phyloP scores from a whole-genome alignment of 2,113 vertebrate genomes.

The Oryzias woworae region DNA sequence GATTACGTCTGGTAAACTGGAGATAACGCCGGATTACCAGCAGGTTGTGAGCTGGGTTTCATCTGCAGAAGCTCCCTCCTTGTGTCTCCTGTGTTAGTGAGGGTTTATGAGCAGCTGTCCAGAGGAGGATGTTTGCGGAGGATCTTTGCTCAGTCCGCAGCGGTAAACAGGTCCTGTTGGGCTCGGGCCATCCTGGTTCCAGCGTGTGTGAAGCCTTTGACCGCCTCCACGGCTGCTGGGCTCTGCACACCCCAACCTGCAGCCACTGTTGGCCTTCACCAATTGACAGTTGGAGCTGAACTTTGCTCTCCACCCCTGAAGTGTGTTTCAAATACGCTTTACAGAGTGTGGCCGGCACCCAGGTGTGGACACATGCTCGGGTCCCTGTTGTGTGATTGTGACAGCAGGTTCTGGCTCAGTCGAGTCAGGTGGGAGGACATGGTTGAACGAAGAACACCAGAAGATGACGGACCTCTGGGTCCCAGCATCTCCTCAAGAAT shows the following conservation, averaged over 20 bases:
- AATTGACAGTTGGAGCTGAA: slow-evolving; percentile 66
- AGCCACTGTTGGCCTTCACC: slow-evolving; percentile 69
- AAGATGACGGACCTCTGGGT: slow-evolving; percentile 8
- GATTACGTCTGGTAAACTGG: too few species aligned
- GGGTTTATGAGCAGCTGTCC: slow-evolving; percentile 49
- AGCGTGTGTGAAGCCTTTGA: slow-evolving; percentile 48
- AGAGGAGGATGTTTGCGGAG: slow-evolving; percentile 68
- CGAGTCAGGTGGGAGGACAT: neutral
- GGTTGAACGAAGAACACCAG: neutral
- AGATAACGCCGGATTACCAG: too few species aligned
- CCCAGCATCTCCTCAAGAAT: slow-evolving; percentile 26
- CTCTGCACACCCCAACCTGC: slow-evolving; percentile 50
- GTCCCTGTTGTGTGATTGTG: neutral
- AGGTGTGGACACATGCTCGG: slow-evolving; percentile 55
- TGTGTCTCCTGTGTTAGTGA: neutral
- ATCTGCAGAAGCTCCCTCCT: neutral
- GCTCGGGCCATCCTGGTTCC: slow-evolving; percentile 14
- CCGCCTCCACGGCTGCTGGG: slow-evolving; percentile 27
- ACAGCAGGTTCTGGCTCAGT: neutral
- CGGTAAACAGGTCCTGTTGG: slow-evolving; percentile 59
- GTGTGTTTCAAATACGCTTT: slow-evolving; percentile 72
- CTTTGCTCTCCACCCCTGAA: slow-evolving; percentile 66
- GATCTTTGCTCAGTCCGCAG: slow-evolving; percentile 68
- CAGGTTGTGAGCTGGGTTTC: too few species aligned
- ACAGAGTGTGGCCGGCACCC: slow-evolving; percentile 70